Percentiles rank a stretch among this genome's conserved stretches.
Evolutionary conservation across 2,888 invertebrate genomes (phyloP).

Genomic region (Hymenopus coronatus): DNA sequence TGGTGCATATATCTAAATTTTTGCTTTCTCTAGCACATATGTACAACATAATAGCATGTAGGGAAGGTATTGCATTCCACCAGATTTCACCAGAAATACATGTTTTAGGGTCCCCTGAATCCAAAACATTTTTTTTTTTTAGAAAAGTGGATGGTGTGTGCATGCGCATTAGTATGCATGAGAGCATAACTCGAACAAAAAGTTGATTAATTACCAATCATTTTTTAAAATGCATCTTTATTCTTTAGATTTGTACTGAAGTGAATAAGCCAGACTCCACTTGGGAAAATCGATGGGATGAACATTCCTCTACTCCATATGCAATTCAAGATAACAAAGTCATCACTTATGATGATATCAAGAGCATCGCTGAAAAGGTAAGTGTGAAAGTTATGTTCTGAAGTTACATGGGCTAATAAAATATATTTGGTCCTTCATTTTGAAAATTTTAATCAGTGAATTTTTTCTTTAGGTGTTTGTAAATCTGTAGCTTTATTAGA

Average conservation of each 20-base stretch:
- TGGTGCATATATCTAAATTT: too few relatives aligned
- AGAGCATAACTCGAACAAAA: too few relatives aligned
- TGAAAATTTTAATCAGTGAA: not conserved
- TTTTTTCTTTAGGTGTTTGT: not conserved
- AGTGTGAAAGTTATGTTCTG: slow-evolving; percentile 43
- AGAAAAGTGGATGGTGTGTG: too few relatives aligned
- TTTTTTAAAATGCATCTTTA: too few relatives aligned
- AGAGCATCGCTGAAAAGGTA: slow-evolving; percentile 73
- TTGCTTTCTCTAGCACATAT: too few relatives aligned
- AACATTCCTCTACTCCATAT: slow-evolving; percentile 61
- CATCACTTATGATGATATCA: slow-evolving; percentile 72
- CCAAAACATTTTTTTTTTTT: too few relatives aligned
- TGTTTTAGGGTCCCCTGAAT: too few relatives aligned
- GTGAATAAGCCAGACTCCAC: slow-evolving; percentile 17
- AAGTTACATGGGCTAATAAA: not conserved
- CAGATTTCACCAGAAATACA: too few relatives aligned
- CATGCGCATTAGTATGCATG: too few relatives aligned
- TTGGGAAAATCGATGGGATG: slow-evolving; percentile 72
- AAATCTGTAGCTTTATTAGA: not conserved
- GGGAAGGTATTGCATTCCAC: too few relatives aligned
- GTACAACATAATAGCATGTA: too few relatives aligned
- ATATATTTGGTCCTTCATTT: not conserved
- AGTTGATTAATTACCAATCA: too few relatives aligned
- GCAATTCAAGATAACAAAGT: slow-evolving; percentile 62
- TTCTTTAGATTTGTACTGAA: not conserved